Base-by-base conservation (phyloP, 2,888 invertebrate genomes). In the Cataglyphis cursor region DNA sequence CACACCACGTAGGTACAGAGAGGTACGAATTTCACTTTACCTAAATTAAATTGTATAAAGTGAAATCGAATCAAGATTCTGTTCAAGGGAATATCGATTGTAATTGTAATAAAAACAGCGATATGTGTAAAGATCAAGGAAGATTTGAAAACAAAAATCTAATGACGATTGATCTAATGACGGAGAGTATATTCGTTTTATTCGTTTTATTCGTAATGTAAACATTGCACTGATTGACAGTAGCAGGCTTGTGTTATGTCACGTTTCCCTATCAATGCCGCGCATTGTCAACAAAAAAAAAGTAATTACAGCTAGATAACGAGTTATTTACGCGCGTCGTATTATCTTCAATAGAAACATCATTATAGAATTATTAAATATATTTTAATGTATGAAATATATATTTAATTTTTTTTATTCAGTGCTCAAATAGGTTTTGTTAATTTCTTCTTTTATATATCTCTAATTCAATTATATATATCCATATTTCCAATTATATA, bases 21-120 rank as follows among this genome's bases (percentile, higher is more conserved):
- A 35, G 6, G 6, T 38, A 35, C 35, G 12, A 59, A 31, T 68
- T 78, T 68, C 78, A 38, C 57, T 73, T 51, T 72, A 48, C 66
- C 72, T 48, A 72, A 76, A 75, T 65, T 62, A 65, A 51, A 75
- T 81, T 57, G 62, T 59, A 21, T 59, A 59, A 68, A 78, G 57
- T 68, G 38, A 59, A 68, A 57, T 66, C 41, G 66, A 78, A 78
- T 78, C 59, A 35, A 59, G 51, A 28, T 68, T 57, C 15, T 31
- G 57, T 72, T 38, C 24, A 24, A 72, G 51, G 48, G 18, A 72
- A 38, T 57, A 38, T 18, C 57, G 24, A 24, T 72, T 24, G 18
- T 72, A 57, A 72, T 57, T 57, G 57, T 57, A 72, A 72, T 38
- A 1, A 38, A 0, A 51, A 51, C 1, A 38, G 12, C 24, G 8